Conservation (phyloP, 2,113 vertebrate species). For the Cyanistes caeruleus region DNA sequence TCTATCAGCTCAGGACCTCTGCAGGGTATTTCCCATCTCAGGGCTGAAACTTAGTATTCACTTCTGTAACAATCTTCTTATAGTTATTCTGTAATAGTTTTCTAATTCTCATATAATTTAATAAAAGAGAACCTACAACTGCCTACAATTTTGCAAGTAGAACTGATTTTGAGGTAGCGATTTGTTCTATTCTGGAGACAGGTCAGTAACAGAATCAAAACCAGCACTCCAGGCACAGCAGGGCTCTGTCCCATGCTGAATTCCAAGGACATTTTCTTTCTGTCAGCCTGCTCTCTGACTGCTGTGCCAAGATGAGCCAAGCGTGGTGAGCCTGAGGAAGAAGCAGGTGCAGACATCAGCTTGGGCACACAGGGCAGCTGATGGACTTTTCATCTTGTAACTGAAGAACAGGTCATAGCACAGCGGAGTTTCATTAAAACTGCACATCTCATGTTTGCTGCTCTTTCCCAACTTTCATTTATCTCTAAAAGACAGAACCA, state of each 20-base stretch:
- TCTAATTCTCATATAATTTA: background rate
- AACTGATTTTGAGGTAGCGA: background rate
- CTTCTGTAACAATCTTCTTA: background rate
- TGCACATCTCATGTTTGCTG: background rate
- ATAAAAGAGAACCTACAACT: background rate
- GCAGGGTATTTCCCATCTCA: background rate
- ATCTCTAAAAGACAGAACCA: background rate
- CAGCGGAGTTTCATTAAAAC: background rate
- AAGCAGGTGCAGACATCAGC: background rate
- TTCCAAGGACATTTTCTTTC: background rate
- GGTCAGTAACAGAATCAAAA: background rate
- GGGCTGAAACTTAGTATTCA: background rate
- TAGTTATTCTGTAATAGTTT: background rate
- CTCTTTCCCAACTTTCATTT: background rate
- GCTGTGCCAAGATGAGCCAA: background rate
- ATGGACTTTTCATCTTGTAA: background rate
- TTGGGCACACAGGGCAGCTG: background rate
- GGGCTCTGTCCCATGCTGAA: background rate
- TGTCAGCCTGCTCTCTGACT: background rate
- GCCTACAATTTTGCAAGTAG: background rate
- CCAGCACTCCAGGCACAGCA: background rate
- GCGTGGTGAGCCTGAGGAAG: background rate
- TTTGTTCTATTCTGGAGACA: background rate
- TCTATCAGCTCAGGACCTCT: background rate
- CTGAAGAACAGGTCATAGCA: background rate